phyloP scores from a whole-genome alignment of 1,140 invertebrate genomes.

The Trachymyrmex cornetzi region DNA sequence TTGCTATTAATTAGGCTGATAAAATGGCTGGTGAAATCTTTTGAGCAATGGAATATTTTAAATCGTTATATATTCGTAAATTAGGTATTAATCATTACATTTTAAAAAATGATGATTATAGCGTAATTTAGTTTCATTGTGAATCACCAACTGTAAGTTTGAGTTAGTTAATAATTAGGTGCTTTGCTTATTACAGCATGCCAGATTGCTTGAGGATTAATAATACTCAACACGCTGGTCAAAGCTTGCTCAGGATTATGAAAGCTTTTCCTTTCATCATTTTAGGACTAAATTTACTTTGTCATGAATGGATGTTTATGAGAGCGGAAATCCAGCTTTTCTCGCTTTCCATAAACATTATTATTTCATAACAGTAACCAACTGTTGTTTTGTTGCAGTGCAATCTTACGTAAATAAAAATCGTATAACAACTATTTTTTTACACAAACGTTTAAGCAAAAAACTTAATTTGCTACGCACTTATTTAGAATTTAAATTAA shows the following conservation, averaged over 20 bases:
- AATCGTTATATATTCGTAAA: background rate
- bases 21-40: conserved; percentile 5
- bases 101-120: background rate
- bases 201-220: conserved; percentile 41
- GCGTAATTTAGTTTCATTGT: conserved; percentile 23
- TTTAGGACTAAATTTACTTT: conserved; percentile 36
- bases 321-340: conserved; percentile 14
- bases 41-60: background rate
- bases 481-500: background rate
- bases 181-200: conserved; percentile 25
- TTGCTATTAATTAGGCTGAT: conserved; percentile 27
- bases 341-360: conserved; percentile 39
- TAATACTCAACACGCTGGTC: conserved; percentile 29
- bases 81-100: background rate
- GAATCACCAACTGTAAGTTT: background rate
- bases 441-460: background rate
- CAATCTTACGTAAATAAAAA: background rate
- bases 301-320: background rate
- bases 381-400: background rate
- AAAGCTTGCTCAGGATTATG: conserved; percentile 46
- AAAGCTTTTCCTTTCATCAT: conserved; percentile 42
- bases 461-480: background rate
- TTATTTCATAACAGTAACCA: conserved; percentile 32
- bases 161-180: conserved; percentile 39
- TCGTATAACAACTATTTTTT: background rate